Evolutionary conservation across 1,140 invertebrate genomes (phyloP), one percentile per base, ranked within the genome.

Genomic region (Drosophila mauritiana): DNA sequence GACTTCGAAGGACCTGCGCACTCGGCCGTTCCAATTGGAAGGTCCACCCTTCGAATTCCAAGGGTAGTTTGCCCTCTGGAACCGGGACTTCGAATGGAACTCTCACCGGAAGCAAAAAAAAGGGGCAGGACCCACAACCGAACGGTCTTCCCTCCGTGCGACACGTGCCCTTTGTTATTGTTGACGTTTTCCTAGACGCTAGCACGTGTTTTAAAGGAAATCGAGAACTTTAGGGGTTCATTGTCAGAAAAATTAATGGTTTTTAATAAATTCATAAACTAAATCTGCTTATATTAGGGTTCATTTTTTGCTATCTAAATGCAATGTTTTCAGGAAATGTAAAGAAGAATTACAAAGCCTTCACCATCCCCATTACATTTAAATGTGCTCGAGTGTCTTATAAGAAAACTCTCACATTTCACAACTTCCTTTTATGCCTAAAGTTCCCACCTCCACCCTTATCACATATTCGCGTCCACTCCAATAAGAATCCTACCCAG

Each of bases 1-100:
- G 89, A 85, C 81, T 73, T 83, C 75, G 67, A 91, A 91, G 80
- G 83, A 90, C 90, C 73, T 91, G 90, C 90, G 90, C 90, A 91
- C 55, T 90, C 56, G 59, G 51, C 22, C 25, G 36, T 89, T 89
- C 84, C 84, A 89, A 75, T 78, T 80, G 80, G 84, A 89, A 89
- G 4, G 40, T 31, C 20, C 59, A 65, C 59, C 59, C 64, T 59
- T 46, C 25, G 25, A 39, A 25, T n/a, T 34, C 10, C 20, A 52
- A 40, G 81, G 80, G 84, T 88, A 46, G 75, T 56, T 78, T 43
- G 43, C 20, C 43, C 40, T 27, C 36, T 65, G 73, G 34, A 57
- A 52, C 17, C 69, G 34, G 39, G 36, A 39, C 20, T 73, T 73
- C 40, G 25, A 56, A 42, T 86, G 43, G 59, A 63, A 56, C 42